These are phyloP conservation scores for Poecilia velifera DNA, from an alignment of 2,797 vertebrate genomes.

Conservation along the genomic window DNA sequence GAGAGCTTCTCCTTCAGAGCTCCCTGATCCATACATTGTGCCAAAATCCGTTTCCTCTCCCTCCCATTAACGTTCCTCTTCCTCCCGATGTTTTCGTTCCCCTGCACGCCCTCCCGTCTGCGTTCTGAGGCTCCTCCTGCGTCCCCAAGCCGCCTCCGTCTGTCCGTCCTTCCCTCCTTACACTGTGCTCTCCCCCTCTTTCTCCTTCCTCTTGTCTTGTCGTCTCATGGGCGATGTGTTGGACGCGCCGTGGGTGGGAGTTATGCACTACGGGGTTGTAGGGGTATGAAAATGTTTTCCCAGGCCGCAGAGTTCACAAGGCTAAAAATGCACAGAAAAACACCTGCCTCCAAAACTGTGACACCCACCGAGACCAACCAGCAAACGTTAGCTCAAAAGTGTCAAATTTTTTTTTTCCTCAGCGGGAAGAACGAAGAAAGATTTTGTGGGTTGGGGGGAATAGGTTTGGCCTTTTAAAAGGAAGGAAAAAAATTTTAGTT, in stretches of 20 bases:
- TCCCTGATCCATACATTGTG: conserved; percentile 72
- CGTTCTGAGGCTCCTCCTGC: conserved; percentile 50
- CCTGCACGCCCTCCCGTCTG: conserved; percentile 60
- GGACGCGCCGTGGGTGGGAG: conserved; percentile 73
- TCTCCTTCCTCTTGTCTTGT: conserved; percentile 77
- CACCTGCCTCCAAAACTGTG: conserved; percentile 81
- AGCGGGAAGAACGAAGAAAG: conserved; percentile 63
- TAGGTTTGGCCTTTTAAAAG: conserved; percentile 58
- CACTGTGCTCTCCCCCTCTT: conserved; percentile 71
- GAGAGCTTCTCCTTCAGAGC: conserved; percentile 63
- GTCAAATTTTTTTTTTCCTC: conserved; percentile 66
- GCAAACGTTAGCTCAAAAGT: conserved; percentile 75
- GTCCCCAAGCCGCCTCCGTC: conserved; percentile 51
- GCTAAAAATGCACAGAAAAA: conserved; percentile 78
- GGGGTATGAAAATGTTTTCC: conserved; percentile 75
- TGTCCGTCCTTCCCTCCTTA: conserved; percentile 64
- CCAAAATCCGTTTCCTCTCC: conserved; percentile 71
- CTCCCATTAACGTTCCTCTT: conserved; percentile 77
- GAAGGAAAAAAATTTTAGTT: conserved; percentile 28
- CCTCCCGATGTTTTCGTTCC: conserved; percentile 73
- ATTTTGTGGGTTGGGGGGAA: conserved; percentile 22
- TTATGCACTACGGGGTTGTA: conserved; percentile 80
- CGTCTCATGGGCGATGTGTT: conserved; percentile 74
- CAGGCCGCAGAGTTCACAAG: conserved; percentile 73
- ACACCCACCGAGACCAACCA: conserved; percentile 78